Conservation (phyloP, 2,888 invertebrate species). For the Papilio demoleus region DNA sequence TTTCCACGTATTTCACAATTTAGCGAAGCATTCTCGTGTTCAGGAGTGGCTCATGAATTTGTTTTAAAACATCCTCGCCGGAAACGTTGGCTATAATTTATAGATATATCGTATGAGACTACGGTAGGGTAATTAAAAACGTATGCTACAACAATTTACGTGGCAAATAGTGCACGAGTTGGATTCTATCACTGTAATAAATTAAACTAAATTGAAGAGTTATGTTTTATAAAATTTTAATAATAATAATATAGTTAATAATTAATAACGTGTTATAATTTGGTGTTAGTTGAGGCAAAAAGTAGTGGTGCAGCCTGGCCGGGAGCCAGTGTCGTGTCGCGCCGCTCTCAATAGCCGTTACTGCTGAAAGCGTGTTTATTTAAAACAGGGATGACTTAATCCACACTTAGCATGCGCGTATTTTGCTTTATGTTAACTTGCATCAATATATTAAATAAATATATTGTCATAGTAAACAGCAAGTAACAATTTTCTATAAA, state of each 20-base stretch:
- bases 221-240: neutral
- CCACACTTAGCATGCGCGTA: neutral
- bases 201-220: neutral
- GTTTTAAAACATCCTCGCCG: neutral
- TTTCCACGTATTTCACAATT: conserved; percentile 15
- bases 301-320: neutral
- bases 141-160: neutral
- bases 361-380: neutral
- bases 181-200: neutral
- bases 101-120: neutral
- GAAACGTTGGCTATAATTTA: neutral
- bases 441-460: too few relatives aligned
- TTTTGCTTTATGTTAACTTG: neutral
- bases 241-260: neutral
- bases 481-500: neutral
- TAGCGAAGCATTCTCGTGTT: conserved; percentile 13
- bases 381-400: neutral
- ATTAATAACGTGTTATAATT: neutral
- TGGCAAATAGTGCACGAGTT: neutral
- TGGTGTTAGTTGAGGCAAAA: neutral
- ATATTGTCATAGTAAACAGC: too few relatives aligned
- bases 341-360: neutral
- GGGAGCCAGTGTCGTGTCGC: neutral
- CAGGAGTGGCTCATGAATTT: conserved; percentile 7
- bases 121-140: neutral